phyloP scores from a whole-genome alignment of 2,888 invertebrate species.

The Ceriagrion tenellum region DNA sequence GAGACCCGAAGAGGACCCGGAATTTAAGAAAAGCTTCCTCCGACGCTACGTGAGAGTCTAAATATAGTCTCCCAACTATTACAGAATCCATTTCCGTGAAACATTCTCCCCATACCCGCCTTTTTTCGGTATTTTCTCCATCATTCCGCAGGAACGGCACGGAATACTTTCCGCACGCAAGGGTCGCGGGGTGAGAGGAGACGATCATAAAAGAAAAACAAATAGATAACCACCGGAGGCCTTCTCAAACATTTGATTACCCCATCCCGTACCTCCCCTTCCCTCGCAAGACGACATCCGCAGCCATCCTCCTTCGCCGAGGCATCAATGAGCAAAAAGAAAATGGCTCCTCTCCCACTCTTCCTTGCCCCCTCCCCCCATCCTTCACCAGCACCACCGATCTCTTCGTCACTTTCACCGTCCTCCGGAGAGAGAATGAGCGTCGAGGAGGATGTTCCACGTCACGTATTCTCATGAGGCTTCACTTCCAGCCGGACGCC shows the following conservation, averaged over 20 bases:
- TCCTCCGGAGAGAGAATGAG: background rate
- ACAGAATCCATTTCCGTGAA: conserved; percentile 4
- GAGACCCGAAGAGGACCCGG: background rate
- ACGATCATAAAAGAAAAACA: conserved; percentile 16
- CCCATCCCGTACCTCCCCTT: background rate
- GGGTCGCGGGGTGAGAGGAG: background rate
- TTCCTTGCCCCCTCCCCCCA: background rate
- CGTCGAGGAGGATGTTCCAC: background rate
- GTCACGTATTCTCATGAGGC: background rate
- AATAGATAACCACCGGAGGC: background rate
- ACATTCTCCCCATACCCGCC: background rate
- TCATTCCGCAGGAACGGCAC: background rate
- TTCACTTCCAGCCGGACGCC: background rate
- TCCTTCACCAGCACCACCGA: background rate
- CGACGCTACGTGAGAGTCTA: conserved; percentile 22
- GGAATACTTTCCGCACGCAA: background rate
- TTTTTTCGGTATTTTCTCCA: background rate
- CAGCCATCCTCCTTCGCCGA: too few species aligned
- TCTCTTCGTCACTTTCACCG: background rate
- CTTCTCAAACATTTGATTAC: background rate
- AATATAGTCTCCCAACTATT: background rate
- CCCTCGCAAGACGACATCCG: background rate
- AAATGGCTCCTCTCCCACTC: background rate
- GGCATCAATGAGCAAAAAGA: too few species aligned
- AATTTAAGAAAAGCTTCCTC: background rate